A percentile compares a stretch with the other conserved stretches of the same genome.
Conservation (phyloP, 2,888 invertebrate genomes). For the Formica aserva region DNA sequence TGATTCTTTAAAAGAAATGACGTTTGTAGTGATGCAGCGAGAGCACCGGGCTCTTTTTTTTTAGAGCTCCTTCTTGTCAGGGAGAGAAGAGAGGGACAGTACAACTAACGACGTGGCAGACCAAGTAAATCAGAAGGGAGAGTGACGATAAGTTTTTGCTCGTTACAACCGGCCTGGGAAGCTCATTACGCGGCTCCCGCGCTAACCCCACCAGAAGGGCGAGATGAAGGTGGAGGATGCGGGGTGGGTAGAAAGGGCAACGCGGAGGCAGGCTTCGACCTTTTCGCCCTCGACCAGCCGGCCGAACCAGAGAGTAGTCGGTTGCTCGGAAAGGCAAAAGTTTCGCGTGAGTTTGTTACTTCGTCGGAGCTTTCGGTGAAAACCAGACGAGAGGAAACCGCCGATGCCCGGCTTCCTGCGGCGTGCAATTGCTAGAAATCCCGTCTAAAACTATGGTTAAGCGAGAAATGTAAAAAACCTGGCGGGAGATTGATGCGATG, state of each 20-base stretch:
- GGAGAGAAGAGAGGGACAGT: conserved; percentile 51
- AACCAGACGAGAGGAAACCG: conserved; percentile 50
- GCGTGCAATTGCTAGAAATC: conserved; percentile 43
- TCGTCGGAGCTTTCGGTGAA: conserved; percentile 50
- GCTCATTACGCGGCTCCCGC: conserved; percentile 80
- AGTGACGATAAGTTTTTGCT: conserved; percentile 84
- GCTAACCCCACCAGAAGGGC: conserved; percentile 56
- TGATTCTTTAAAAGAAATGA: conserved; percentile 49
- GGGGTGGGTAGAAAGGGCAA: conserved; percentile 35
- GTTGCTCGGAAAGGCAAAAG: conserved; percentile 52
- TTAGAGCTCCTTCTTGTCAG: conserved; percentile 34
- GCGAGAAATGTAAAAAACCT: conserved; percentile 54
- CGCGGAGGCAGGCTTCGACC: conserved; percentile 65
- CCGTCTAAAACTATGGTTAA: conserved; percentile 60
- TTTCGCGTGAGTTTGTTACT: conserved; percentile 61
- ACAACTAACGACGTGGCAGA: conserved; percentile 82
- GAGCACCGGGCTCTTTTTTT: conserved; percentile 65
- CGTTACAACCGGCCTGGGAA: conserved; percentile 83
- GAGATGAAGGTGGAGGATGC: conserved; percentile 49
- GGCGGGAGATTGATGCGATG: conserved; percentile 37
- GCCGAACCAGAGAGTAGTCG: conserved; percentile 24
- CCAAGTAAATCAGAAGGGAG: conserved; percentile 82
- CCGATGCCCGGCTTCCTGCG: conserved; percentile 42
- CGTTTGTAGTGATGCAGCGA: conserved; percentile 63
- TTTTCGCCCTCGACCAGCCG: conserved; percentile 68